Percentiles rank a stretch among this genome's conserved stretches.
Conservation (phyloP, 2,797 vertebrate genomes). For the Rousettus madagascariensis region DNA sequence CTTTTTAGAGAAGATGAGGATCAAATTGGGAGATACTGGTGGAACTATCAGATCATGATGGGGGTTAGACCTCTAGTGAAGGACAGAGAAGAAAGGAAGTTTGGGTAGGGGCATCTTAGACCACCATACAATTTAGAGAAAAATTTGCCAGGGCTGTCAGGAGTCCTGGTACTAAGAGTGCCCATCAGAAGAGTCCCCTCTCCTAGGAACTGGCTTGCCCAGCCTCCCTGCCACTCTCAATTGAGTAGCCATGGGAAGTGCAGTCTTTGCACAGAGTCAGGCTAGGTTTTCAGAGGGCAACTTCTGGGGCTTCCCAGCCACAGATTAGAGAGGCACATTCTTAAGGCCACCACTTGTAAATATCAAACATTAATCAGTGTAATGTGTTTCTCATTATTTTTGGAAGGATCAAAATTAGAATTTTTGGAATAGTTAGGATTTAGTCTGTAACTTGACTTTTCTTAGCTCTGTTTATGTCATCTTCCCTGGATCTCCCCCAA, state of each 20-base stretch:
- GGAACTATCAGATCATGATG: not conserved
- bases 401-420: not conserved
- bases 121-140: not conserved
- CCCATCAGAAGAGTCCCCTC: not conserved
- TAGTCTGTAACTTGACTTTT: not conserved
- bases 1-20: not conserved
- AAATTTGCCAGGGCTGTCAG: not conserved
- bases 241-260: not conserved
- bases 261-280: not conserved
- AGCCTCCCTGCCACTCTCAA: no score
- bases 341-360: not conserved
- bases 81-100: not conserved
- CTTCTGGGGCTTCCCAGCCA: not conserved
- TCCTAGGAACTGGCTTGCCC: not conserved
- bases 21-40: not conserved
- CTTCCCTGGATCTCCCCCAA: fast-evolving
- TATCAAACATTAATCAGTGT: not conserved
- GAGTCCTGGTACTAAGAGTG: not conserved
- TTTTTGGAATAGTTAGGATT: not conserved
- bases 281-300: not conserved
- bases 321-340: not conserved
- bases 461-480: not conserved
- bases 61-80: not conserved
- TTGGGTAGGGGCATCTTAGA: not conserved
- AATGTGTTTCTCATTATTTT: not conserved